phyloP scores from a whole-genome alignment of 1,140 invertebrate genomes.

The Penaeus indicus region DNA sequence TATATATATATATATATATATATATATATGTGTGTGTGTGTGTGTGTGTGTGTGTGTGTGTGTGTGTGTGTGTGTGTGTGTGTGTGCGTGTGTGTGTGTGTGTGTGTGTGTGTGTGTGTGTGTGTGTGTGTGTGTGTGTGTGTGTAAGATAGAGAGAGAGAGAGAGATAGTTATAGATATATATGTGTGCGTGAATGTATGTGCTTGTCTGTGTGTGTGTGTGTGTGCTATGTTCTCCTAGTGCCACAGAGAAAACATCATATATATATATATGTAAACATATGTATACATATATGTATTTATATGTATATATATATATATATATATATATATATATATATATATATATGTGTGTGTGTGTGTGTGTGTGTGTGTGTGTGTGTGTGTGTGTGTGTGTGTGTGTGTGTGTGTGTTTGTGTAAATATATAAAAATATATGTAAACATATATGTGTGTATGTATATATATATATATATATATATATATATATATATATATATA shows the following conservation, averaged over 20 bases:
- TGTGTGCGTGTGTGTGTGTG: too few relatives aligned
- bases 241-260: too few relatives aligned
- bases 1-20: not conserved
- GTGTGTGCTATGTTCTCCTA: too few relatives aligned
- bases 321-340: conserved; percentile 27
- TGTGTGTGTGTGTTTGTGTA: not conserved
- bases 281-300: not conserved
- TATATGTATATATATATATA: conserved; percentile 16
- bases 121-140: too few relatives aligned
- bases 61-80: too few relatives aligned
- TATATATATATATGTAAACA: not conserved
- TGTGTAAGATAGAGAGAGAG: too few relatives aligned
- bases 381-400: not conserved
- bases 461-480: not conserved
- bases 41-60: not conserved
- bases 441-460: not conserved
- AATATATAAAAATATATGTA: not conserved
- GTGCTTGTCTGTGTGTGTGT: too few relatives aligned
- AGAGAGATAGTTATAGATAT: too few relatives aligned
- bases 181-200: too few relatives aligned
- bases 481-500: too few relatives aligned
- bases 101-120: too few relatives aligned
- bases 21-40: not conserved
- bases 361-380: too few relatives aligned
- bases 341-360: not conserved